Evolutionary conservation across 1,140 invertebrate species (phyloP), one percentile per base, ranked within the genome.

Genomic region (Caerostris extrusa): DNA sequence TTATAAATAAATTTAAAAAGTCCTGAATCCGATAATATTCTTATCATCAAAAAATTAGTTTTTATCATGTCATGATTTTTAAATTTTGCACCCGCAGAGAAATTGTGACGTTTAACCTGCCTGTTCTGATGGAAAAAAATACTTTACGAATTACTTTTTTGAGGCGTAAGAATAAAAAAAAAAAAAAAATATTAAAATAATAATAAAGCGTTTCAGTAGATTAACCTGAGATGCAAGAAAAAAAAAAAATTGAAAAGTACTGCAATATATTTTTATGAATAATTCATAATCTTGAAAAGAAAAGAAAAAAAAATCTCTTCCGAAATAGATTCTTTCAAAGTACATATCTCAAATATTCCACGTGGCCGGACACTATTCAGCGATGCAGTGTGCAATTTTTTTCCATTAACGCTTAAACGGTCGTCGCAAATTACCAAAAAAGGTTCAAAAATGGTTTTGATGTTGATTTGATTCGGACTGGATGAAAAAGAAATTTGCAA

Each of bases 241-340:
- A 64, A 83, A 61, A 82, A 83, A 83, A 83, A 64, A 19, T 56
- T 3, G 4, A 8, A 7, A 7, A 56, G 55, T 56, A n/a, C 7
- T 55, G 64, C 58, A 34, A 83, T 81, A 91, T 91, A 91, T 91
- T 91, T 91, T 91, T 91, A 82, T 91, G 90, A 91, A 91, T 91
- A 64, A 91, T 91, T 91, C 90, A 91, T 64, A 34, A 60, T n/a
- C 34, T 12, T 34, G 2, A 34, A 34, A 34, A 34, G 2, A 34
- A 34, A 34, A 83, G 55, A 83, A 82, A 83, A 83, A 83, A 57
- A 83, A 57, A 56, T 8, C 12, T 77, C 34, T 57, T 34, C 82
- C 55, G 82, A 83, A 83, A 83, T 83, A 83, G 82, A 53, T 58
- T 57, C 55, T 56, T 56, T 58, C 55, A 58, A 83, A 83, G 82